Evolutionary conservation across 2,113 vertebrate species (phyloP), one percentile per base, ranked within the genome.

Genomic region (Rhodinocichla rosea): DNA sequence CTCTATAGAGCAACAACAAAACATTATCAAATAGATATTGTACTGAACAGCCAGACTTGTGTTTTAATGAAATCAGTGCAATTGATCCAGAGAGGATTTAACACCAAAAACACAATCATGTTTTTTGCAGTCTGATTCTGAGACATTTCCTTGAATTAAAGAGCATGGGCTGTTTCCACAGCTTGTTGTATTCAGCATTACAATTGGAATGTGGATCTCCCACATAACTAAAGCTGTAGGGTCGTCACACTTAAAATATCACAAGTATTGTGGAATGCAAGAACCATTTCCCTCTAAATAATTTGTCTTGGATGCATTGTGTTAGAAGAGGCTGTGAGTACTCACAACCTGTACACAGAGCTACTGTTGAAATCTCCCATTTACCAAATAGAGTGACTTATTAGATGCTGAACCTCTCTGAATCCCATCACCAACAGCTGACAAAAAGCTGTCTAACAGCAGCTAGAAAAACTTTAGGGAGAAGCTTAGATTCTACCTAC

Each of bases 221-320:
- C 27, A 32, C 20, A 6, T 5, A n/a, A 3, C 0, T 2, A 87
- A 59, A 84, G 32, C 37, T 42, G 32, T 13, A 68, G n/a, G 28
- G 30, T 2, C 44, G 16, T 15, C 44, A 82, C 8, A 35, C n/a
- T 65, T 26, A 11, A 89, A 90, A 81, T 17, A 69, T 3, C 35
- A 12, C n/a, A 19, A 24, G 11, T 23, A 15, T 2, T 37, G 44
- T 16, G 14, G 22, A 84, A 81, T 7, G 14, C 18, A 77, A 84
- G 87, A 75, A 6, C 5, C 6, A 4, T 50, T 87, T 76, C 28
- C 15, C 62, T 82, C 14, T 42, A 57, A 75, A 53, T 44, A 27
- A 9, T 5, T 7, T 26, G 4, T 49, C 40, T 35, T 39, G 11
- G 13, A 37, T 44, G 44, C 6, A 9, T 33, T 1, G 0, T 21